Evolutionary conservation across 2,888 invertebrate species (phyloP).

Genomic region (Euproctis similis): DNA sequence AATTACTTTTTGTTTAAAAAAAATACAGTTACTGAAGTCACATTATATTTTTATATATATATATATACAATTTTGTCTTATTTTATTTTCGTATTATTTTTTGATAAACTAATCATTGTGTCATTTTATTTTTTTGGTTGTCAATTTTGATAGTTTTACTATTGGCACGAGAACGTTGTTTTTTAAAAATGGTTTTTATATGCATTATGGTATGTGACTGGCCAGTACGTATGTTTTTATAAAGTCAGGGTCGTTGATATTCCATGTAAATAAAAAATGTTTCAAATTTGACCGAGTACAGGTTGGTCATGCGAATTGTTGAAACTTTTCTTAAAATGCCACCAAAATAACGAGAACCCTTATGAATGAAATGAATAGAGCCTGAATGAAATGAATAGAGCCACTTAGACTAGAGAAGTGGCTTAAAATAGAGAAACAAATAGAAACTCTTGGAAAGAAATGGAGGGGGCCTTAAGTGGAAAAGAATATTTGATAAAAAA

Average conservation of each 20-base stretch:
- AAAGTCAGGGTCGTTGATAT: constrained; percentile 20
- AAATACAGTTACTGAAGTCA: constrained; percentile 42
- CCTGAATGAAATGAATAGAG: no score
- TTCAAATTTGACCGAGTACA: constrained; percentile 25
- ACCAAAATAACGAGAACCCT: no score
- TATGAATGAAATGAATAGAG: no score
- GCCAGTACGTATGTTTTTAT: constrained; percentile 13
- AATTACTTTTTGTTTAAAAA: constrained; percentile 43
- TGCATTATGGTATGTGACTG: constrained; percentile 9
- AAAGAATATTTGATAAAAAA: no score
- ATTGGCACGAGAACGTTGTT: constrained; percentile 36
- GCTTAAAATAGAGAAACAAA: no score
- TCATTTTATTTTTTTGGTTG: no score
- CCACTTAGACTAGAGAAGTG: no score
- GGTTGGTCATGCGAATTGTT: constrained; percentile 32
- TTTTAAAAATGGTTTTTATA: constrained; percentile 32
- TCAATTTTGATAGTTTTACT: constrained; percentile 34
- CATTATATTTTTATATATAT: no score
- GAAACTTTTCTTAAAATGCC: constrained; percentile 11
- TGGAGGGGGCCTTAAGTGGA: no score
- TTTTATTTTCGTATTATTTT: constrained; percentile 49
- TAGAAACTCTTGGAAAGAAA: no score
- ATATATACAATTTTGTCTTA: constrained; percentile 56
- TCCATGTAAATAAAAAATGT: constrained; percentile 27
- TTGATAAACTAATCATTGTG: constrained; percentile 47